Evolutionary conservation across 2,113 vertebrate species (phyloP), one percentile per base, ranked within the genome.

Genomic region (Cyphomyrus plagiostoma): DNA sequence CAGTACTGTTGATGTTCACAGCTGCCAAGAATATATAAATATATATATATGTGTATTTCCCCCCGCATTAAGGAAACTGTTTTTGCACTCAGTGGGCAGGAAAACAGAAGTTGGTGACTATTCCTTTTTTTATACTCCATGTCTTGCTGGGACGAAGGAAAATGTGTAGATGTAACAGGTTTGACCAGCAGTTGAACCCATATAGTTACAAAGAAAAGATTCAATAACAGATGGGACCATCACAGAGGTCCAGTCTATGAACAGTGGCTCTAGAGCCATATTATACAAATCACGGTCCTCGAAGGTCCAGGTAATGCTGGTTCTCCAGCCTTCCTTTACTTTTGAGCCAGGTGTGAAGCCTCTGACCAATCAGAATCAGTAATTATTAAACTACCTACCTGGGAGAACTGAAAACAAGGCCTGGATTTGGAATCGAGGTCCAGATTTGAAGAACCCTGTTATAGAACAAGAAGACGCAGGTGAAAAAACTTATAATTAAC

Each of bases 1-100:
- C 80, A 83, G 21, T 46, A 45, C 42, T 83, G 80, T 83, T 83
- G 80, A 83, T 83, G 80, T 83, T 83, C 80, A 83, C 80, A 83
- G 80, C 80, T 83, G 35, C 35, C 42, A 83, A 45, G 35, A 46
- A 39, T 58, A 58, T 58, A 58, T 56, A 19, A 1, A 56, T 56
- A 62, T n/a, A 23, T 62, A 66, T n/a, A 62, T 62, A 9, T 58
- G 8, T 26, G 2, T 26, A 3, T 26, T 26, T 66, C 3, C 62
- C 62, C 62, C 62, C n/a, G 10, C 62, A 70, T 30, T 70, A 70
- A 70, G 62, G 62, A 66, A 66, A 66, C 62, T 70, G 7, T 26
- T 66, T 66, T 26, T 66, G 70, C 30, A 77, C 30, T 77, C 70
- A 77, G 70, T 77, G 30, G 21, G 35, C 35, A 77, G 26, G 3